Base-by-base conservation (phyloP, 2,797 vertebrate genomes). In the Cossypha niveicapilla region DNA sequence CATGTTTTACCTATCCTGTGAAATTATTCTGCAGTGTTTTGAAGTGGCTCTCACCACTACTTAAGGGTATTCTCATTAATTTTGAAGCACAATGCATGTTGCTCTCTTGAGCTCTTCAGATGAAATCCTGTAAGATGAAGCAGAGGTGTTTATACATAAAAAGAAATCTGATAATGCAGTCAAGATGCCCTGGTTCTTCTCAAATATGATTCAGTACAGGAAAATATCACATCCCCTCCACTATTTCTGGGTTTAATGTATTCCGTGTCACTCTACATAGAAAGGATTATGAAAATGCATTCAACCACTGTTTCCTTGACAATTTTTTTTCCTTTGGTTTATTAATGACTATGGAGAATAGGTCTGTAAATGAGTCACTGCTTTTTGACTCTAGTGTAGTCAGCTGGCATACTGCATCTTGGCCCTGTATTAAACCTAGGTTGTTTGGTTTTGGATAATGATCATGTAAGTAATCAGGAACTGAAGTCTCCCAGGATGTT, bases 221-320 rank as follows among this genome's bases (percentile, higher is more conserved):
- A 77, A 96, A 96, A 87, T 78, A 97, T 56, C 54, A 86, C 61
- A 94, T 65, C 41, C 34, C 28, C 25, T 83, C 92, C 68, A 87
- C 5, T 6, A 24, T 93, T 96, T 94, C 93, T 56, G 58, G 27
- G 15, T 89, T 96, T 96, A 95, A 96, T 86, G 41, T 53, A 89
- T 83, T 95, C 82, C 77, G 84, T 80, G 85, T 92, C 66, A 24
- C 71, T 73, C 62, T 86, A 37, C 54, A 57, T 65, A 89, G 57
- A 77, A 91, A 60, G 27, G 32, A 90, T 93, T 96, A 89, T 75
- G 61, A 97, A 97, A 96, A 94, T 91, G 68, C 88, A 73, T 70
- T 86, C 88, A 89, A 67, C 56, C 68, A 80, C 84, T 94, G 61
- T 89, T 96, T 95, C 71, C 42, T 76, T 95, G 54, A 92, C 45